A percentile compares a stretch with the other conserved stretches of the same genome.
phyloP scores from a whole-genome alignment of 2,797 vertebrate genomes.

The Nasua narica region DNA sequence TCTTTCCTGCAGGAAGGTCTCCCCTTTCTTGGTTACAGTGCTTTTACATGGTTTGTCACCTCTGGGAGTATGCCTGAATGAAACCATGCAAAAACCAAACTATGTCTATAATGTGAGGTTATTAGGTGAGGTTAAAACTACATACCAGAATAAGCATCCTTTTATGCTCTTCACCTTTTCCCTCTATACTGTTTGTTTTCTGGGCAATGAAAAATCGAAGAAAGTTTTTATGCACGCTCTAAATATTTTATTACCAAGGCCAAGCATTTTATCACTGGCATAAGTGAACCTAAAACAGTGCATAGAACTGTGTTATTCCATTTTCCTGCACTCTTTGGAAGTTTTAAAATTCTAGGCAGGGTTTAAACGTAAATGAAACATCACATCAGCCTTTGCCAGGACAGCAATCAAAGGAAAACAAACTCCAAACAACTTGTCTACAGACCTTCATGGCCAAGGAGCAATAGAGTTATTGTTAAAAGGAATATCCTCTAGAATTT shows the following conservation, averaged over 20 bases:
- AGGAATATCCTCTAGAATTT: not conserved
- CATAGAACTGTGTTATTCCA: not conserved
- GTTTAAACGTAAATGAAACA: conserved; percentile 49
- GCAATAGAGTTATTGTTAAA: not conserved
- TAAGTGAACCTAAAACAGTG: conserved; percentile 16
- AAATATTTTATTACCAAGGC: conserved; percentile 39
- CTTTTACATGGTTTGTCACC: not conserved
- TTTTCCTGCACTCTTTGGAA: conserved; percentile 6
- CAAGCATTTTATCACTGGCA: conserved; percentile 49
- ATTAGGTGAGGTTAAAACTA: conserved; percentile 15
- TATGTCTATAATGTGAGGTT: not conserved
- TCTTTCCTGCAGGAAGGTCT: not conserved
- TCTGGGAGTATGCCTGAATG: not conserved
- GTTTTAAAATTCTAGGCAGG: conserved; percentile 50
- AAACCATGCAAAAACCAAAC: conserved; percentile 46
- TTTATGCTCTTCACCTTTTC: conserved; percentile 30
- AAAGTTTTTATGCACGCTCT: conserved; percentile 52
- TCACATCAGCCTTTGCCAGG: not conserved
- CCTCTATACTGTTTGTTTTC: conserved; percentile 37
- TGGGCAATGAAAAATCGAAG: conserved; percentile 21
- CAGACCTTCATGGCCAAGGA: not conserved
- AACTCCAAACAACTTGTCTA: not conserved
- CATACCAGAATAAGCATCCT: conserved; percentile 21
- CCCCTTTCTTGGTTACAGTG: not conserved
- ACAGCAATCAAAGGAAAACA: conserved; percentile 17